Evolutionary conservation across 2,797 vertebrate species (phyloP), one percentile per base, ranked within the genome.

Genomic region (Malacoctenus gilli): DNA sequence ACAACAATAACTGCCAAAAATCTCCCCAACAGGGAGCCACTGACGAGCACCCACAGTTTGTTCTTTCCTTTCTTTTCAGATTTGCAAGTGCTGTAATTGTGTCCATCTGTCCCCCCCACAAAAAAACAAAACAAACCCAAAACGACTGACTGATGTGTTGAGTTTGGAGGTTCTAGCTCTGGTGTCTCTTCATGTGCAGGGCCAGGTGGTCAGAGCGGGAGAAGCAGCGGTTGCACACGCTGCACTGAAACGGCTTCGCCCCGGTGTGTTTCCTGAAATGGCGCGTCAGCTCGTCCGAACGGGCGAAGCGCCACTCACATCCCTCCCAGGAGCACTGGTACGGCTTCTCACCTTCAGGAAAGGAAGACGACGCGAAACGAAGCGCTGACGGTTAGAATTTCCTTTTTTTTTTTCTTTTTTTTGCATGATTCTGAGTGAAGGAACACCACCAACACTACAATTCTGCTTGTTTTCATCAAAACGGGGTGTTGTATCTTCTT

Each of bases 231-330:
- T 89, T 96, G 78, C 96, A 99, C 72, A 96, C 95, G 0, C 83
- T 82, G 1, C 96, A 99, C 90, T 95, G 96, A 89, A 98, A 99
- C 19, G 96, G 96, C 88, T 98, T 99, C 15, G 93, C 94, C 10
- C 96, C 96, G 0, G 96, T 98, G 91, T 99, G 96, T 84, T 98
- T 99, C 85, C 97, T 90, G 92, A 95, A 98, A 88, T 99, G 97
- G 83, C 96, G 96, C 0, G 97, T 99, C 75, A 99, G 89, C 89
- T 99, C 96, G 0, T 99, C 97, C 0, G 97, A 99, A 12, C 97
- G 94, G 19, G 97, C 96, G 1, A 99, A 99, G 61, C 96, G 89
- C 96, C 97, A 99, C 86, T 97, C 95, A 2, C 97, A 99, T 67
- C 96, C 96, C 60, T 98, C 96, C 96, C 96, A 98, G 1, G 93